Evolutionary conservation across 2,113 vertebrate genomes (phyloP).

Genomic region (Pygoscelis adeliae): DNA sequence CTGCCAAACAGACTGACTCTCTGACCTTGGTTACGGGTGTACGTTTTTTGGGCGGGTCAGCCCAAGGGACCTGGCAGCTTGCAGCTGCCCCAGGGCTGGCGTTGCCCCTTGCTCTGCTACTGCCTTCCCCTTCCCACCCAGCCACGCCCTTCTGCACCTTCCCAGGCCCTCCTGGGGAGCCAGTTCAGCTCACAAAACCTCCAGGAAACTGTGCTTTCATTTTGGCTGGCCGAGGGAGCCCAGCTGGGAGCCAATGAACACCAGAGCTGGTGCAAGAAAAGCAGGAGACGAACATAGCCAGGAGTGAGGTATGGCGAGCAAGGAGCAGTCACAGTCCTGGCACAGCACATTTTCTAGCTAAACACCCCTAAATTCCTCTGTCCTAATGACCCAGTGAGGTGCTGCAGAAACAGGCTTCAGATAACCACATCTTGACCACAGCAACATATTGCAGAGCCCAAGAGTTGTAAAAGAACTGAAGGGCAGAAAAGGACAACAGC

Average conservation of each 20-base stretch:
- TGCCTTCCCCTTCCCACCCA: background rate
- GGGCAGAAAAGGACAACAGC: background rate
- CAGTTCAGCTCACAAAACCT: background rate
- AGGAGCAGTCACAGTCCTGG: background rate
- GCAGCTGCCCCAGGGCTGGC: background rate
- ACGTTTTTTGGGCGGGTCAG: fast-evolving
- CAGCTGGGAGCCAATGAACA: fast-evolving
- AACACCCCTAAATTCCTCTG: background rate
- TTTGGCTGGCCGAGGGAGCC: background rate
- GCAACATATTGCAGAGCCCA: background rate
- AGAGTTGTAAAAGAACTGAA: background rate
- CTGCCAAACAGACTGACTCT: background rate
- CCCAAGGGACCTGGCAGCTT: background rate
- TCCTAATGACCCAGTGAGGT: background rate
- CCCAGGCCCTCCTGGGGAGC: background rate
- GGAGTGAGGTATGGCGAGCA: background rate
- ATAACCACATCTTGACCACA: background rate
- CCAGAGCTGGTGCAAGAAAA: background rate
- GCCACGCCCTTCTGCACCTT: background rate
- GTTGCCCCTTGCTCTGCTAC: fast-evolving
- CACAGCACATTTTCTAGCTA: background rate
- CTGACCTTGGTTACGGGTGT: background rate
- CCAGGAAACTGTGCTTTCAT: background rate
- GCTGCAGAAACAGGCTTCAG: background rate
- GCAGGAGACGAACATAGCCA: background rate